Evolutionary conservation across 2,797 vertebrate species (phyloP).

Genomic region (Lacerta bilineata): DNA sequence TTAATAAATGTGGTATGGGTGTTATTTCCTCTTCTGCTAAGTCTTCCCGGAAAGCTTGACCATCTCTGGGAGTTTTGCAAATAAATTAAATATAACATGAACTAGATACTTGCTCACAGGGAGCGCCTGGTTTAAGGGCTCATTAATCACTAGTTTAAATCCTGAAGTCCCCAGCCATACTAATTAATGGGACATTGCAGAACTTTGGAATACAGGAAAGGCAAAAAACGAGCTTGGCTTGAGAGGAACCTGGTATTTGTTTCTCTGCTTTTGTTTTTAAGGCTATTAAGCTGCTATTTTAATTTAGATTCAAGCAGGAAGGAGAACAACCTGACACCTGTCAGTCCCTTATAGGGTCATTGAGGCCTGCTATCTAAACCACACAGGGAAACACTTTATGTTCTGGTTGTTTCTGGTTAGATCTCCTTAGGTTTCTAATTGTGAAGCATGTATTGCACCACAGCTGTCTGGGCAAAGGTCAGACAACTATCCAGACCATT

Average conservation of each 20-base stretch:
- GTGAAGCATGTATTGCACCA: background rate
- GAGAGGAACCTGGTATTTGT: fast-evolving
- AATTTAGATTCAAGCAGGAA: background rate
- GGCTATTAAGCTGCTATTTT: slow-evolving; percentile 15
- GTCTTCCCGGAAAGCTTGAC: slow-evolving; percentile 69
- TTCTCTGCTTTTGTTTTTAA: background rate
- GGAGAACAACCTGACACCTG: background rate
- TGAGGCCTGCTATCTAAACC: slow-evolving; percentile 9
- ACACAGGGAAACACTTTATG: background rate
- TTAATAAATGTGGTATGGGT: slow-evolving; percentile 58
- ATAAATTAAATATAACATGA: slow-evolving; percentile 73
- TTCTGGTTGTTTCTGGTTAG: background rate
- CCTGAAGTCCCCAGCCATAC: slow-evolving; percentile 70
- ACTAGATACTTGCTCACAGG: slow-evolving; percentile 70
- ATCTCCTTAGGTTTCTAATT: background rate
- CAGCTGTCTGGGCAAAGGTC: background rate
- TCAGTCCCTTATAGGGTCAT: background rate
- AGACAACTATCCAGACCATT: background rate
- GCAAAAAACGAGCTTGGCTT: slow-evolving; percentile 30
- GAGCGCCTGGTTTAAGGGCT: slow-evolving; percentile 72
- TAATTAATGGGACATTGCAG: slow-evolving; percentile 77
- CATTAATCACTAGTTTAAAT: slow-evolving; percentile 81
- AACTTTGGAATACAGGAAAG: slow-evolving; percentile 61
- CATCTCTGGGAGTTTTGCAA: slow-evolving; percentile 48
- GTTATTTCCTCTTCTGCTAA: slow-evolving; percentile 69